A percentile compares a stretch with the other conserved stretches of the same genome.
These are phyloP conservation scores for Ceratothoa steindachneri DNA, from an alignment of 2,888 invertebrate species.

Conservation along the genomic window DNA sequence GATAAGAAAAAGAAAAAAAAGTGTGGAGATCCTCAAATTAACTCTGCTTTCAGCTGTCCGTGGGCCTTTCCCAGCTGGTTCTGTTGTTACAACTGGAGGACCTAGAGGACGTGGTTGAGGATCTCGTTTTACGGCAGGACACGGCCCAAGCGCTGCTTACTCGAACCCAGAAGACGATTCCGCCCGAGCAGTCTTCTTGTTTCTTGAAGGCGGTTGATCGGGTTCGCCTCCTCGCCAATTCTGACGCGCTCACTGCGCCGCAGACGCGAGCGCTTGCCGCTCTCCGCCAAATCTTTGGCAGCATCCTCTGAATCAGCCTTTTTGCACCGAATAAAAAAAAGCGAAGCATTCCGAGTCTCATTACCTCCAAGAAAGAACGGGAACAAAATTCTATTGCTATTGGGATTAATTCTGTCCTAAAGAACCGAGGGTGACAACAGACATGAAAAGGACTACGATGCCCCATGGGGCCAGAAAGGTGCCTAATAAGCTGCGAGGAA, in stretches of 20 bases:
- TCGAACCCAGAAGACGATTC: neutral
- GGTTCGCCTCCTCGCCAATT: neutral
- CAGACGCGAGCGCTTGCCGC: neutral
- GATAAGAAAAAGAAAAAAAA: too few species aligned
- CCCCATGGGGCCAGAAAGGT: too few species aligned
- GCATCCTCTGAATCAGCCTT: too few species aligned
- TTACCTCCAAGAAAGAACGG: too few species aligned
- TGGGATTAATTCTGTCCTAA: too few species aligned
- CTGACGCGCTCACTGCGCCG: neutral
- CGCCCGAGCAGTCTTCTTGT: neutral
- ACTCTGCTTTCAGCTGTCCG: neutral
- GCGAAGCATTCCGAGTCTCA: too few species aligned
- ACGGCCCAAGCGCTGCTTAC: neutral
- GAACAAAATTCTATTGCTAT: too few species aligned
- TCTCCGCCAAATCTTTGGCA: neutral
- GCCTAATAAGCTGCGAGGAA: too few species aligned
- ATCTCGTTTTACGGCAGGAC: neutral
- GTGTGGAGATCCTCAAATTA: neutral
- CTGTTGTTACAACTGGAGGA: neutral
- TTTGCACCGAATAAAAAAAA: too few species aligned
- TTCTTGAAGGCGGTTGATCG: neutral
- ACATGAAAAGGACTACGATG: too few species aligned
- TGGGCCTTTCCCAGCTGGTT: neutral
- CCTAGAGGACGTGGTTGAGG: neutral
- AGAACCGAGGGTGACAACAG: too few species aligned